phyloP scores from a whole-genome alignment of 2,113 vertebrate species.

The Mungos mungo region DNA sequence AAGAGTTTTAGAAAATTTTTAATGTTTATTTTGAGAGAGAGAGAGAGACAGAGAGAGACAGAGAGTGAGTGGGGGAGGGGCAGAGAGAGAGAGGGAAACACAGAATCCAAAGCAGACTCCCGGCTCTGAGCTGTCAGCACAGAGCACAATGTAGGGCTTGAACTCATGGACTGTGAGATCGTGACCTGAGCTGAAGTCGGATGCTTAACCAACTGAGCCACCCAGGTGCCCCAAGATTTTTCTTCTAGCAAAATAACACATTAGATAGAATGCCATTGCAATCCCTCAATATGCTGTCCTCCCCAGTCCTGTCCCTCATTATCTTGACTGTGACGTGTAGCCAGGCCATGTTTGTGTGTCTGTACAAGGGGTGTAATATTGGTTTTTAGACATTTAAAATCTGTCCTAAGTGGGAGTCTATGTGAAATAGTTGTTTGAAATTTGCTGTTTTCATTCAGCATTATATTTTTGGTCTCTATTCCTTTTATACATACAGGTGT shows the following conservation, averaged over 20 bases:
- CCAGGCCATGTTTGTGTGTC: not conserved
- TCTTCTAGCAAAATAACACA: constrained; percentile 13
- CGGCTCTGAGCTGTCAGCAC: no score
- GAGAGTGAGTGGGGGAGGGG: no score
- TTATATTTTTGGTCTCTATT: constrained; percentile 6
- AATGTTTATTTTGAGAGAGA: no score
- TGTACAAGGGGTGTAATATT: not conserved
- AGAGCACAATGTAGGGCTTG: no score
- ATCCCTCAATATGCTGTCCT: not conserved
- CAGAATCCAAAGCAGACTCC: no score
- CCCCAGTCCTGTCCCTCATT: not conserved
- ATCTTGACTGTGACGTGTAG: not conserved
- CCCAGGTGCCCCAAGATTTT: no score
- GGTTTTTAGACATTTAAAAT: not conserved
- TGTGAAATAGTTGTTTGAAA: not conserved
- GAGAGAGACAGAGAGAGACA: no score
- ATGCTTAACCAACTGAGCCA: no score
- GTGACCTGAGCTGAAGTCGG: no score
- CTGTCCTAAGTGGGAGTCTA: not conserved
- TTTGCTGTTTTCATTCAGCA: not conserved
- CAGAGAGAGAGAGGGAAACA: no score
- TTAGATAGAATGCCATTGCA: not conserved
- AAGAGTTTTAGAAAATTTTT: not conserved
- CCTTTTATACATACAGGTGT: not conserved
- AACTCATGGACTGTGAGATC: no score